A percentile compares a stretch with the other conserved stretches of the same genome.
Evolutionary conservation across 2,113 vertebrate species (phyloP).

Genomic region (Mellivora capensis): DNA sequence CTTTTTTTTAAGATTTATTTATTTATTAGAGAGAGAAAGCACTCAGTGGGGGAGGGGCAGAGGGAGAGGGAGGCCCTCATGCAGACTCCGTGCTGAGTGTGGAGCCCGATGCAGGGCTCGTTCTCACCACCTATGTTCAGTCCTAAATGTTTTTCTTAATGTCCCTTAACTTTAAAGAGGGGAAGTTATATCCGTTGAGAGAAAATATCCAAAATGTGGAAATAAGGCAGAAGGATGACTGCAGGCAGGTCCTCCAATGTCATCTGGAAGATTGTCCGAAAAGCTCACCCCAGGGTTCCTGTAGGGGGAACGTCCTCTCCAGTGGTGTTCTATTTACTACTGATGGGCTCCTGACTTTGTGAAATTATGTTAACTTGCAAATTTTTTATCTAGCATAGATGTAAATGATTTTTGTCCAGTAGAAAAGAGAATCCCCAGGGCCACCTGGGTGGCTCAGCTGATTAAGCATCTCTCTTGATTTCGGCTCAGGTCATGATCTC

Average conservation of each 20-base stretch:
- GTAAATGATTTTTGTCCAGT: not conserved
- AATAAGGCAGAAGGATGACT: not conserved
- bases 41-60: not conserved
- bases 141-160: not conserved
- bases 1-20: not conserved
- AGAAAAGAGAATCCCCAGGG: not conserved
- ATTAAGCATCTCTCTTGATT: not conserved
- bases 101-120: not conserved
- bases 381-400: not conserved
- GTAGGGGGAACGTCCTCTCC: not conserved
- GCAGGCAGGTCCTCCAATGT: not conserved
- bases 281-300: not conserved
- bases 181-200: not conserved
- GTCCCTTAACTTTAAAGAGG: not conserved
- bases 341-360: not conserved
- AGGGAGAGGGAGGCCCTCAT: not conserved
- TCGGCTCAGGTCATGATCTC: not conserved
- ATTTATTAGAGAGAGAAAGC: not conserved
- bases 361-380: not conserved
- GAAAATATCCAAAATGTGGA: not conserved
- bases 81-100: not conserved
- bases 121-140: not conserved
- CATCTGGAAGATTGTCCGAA: not conserved
- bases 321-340: not conserved
- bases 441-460: not conserved